These are phyloP conservation scores for Charanyca ferruginea DNA, from an alignment of 2,888 invertebrate species.

Conservation along the genomic window DNA sequence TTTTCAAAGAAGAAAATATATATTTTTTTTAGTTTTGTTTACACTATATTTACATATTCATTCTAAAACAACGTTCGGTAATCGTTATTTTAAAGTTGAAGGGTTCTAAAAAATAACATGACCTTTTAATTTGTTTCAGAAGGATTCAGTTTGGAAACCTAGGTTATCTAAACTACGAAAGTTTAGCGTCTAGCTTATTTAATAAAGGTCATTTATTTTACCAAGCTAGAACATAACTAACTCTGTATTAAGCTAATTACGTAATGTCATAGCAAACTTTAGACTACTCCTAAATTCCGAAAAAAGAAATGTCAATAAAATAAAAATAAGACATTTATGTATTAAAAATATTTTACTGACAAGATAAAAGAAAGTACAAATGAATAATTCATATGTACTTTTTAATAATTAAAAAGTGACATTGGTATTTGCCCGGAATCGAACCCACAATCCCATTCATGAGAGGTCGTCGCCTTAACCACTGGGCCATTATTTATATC, in stretches of 20 bases:
- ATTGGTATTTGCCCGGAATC: too few relatives aligned
- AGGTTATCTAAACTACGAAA: neutral
- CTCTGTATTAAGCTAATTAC: neutral
- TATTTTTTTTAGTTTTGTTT: too few relatives aligned
- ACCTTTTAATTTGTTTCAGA: constrained; percentile 15
- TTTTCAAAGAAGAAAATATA: too few relatives aligned
- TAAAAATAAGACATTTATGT: neutral
- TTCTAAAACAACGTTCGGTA: neutral
- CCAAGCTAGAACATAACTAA: neutral
- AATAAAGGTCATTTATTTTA: constrained; percentile 1
- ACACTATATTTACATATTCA: too few relatives aligned
- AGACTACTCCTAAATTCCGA: neutral
- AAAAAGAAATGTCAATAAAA: neutral
- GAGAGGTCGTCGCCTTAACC: too few relatives aligned
- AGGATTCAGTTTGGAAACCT: neutral
- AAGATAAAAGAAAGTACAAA: too few relatives aligned
- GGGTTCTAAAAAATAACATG: constrained; percentile 3
- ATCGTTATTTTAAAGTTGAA: neutral
- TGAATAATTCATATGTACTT: too few relatives aligned
- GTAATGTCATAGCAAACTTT: neutral
- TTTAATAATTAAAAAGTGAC: too few relatives aligned
- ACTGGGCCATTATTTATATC: too few relatives aligned
- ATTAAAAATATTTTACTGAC: too few relatives aligned
- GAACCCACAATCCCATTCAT: too few relatives aligned
- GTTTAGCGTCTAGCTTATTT: neutral